Percentiles rank a stretch among this genome's conserved stretches.
phyloP scores from a whole-genome alignment of 2,113 vertebrate species.

The Peromyscus californicus region DNA sequence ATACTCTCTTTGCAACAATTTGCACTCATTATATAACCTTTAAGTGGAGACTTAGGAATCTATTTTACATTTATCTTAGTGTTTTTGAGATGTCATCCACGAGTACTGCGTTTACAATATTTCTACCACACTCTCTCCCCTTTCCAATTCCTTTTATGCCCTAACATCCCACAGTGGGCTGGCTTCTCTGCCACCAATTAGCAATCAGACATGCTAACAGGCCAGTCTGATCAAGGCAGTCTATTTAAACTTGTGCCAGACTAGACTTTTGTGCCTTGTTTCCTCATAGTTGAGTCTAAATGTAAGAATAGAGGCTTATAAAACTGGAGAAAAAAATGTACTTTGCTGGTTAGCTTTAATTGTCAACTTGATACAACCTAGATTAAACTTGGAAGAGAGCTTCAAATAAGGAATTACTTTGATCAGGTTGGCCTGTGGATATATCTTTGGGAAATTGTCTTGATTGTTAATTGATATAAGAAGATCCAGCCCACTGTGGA shows the following conservation, averaged over 20 bases:
- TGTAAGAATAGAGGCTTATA: constrained; percentile 11
- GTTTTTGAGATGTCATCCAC: neutral
- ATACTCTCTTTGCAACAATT: neutral
- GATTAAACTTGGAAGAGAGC: neutral
- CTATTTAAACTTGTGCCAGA: neutral
- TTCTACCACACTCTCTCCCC: neutral
- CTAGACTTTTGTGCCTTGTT: neutral
- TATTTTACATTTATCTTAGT: neutral
- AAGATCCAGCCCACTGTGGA: neutral
- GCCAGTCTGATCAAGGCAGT: neutral
- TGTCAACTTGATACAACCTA: neutral
- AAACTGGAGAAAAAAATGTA: neutral
- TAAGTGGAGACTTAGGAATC: neutral
- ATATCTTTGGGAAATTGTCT: neutral
- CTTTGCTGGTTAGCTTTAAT: neutral
- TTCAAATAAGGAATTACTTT: neutral
- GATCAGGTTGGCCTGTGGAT: neutral
- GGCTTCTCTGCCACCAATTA: neutral
- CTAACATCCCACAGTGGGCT: neutral
- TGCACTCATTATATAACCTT: neutral
- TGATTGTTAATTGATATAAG: neutral
- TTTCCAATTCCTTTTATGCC: neutral
- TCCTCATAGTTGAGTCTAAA: neutral
- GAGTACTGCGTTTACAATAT: neutral
- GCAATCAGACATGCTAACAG: neutral